Conservation (phyloP, 2,888 invertebrate genomes). For the Ophonus ardosiacus region DNA sequence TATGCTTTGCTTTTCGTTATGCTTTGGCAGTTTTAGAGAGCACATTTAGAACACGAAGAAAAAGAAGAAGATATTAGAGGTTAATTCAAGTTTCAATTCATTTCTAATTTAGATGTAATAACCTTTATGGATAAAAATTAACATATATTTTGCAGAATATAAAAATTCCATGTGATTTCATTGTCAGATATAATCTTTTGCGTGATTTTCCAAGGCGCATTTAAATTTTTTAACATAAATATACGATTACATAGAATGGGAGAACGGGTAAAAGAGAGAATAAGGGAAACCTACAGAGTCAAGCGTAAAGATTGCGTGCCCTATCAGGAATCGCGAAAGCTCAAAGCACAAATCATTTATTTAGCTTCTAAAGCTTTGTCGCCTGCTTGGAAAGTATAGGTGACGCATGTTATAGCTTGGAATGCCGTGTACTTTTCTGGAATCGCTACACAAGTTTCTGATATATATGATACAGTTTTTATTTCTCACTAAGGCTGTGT, state of each 20-base stretch:
- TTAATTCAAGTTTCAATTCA: not conserved
- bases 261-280: not conserved
- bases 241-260: slow-evolving; percentile 44
- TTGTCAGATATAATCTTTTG: slow-evolving; percentile 50
- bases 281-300: not conserved
- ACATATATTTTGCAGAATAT: slow-evolving; percentile 33
- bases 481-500: too few relatives aligned
- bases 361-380: not conserved
- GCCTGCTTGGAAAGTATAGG: not conserved
- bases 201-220: slow-evolving; percentile 34
- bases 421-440: not conserved
- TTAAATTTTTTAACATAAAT: slow-evolving; percentile 56
- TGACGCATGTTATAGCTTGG: slow-evolving; percentile 4
- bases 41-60: not conserved
- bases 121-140: slow-evolving; percentile 6
- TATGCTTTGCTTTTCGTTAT: too few relatives aligned
- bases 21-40: too few relatives aligned
- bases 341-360: slow-evolving; percentile 46
- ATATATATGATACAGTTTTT: too few relatives aligned
- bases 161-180: slow-evolving; percentile 46
- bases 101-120: slow-evolving; percentile 21
- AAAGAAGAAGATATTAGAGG: not conserved
- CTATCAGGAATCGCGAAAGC: not conserved
- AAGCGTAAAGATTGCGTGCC: slow-evolving; percentile 31
- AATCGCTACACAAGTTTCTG: not conserved